Evolutionary conservation across 2,113 vertebrate species (phyloP), one percentile per base, ranked within the genome.

Genomic region (Thamnophis sirtalis): DNA sequence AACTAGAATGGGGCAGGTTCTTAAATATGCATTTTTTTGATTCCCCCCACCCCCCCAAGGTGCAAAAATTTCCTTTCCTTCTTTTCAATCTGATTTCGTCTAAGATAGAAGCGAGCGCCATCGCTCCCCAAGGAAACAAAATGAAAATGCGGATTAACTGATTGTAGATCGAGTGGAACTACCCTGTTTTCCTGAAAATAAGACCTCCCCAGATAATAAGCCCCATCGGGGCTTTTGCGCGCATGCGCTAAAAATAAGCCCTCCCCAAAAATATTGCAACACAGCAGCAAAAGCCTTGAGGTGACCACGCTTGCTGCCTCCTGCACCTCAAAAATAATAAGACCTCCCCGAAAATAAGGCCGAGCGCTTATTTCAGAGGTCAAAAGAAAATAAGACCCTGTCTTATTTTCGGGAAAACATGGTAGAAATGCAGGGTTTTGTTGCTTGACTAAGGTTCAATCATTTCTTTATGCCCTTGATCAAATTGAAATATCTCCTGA

Each of bases 51-150:
- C 22, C 7, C 8, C 56, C 58, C 94, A 97, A 97, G 97, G 97
- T 97, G 97, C 97, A 97, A 97, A 96, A 96, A 15, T 43, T 43
- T 95, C 95, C 96, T 97, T 97, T 96, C 95, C 97, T 95, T 95
- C 97, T 97, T 95, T 97, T 97, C 94, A 48, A 92, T 95, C 95
- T 94, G 95, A 93, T 91, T 53, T 92, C 89, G 92, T 93, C 13
- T 26, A 58, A 95, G 95, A 96, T 60, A 26, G 15, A 97, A 94
- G 93, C 96, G 91, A 93, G 92, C 94, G 95, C 91, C 90, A 92
- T 92, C 92, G 54, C 86, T 91, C 93, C 54, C 80, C 24, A 91
- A 91, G 89, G 92, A 93, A 80, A 80, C 92, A 95, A 93, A 93
- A 93, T 63, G 91, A 95, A 90, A 38, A 5, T 4, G 54, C 2